Conservation (phyloP, 2,113 vertebrate genomes). For the Gopherus evgoodei region DNA sequence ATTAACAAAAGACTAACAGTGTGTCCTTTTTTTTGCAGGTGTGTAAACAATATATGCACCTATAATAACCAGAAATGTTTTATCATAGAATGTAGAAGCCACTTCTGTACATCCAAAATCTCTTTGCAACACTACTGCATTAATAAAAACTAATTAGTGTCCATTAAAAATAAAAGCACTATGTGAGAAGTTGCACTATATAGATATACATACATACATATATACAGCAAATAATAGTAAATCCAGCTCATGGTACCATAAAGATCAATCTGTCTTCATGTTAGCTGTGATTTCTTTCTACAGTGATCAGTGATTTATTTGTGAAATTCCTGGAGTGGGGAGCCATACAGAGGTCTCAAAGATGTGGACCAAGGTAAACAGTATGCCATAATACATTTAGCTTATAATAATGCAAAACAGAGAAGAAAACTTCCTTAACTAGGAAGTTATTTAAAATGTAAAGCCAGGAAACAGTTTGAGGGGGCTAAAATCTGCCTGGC, state of each 20-base stretch:
- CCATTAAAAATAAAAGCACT: slow-evolving; percentile 7
- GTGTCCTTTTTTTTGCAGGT: slow-evolving; percentile 54
- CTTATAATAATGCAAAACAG: slow-evolving; percentile 51
- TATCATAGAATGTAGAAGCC: slow-evolving; percentile 12
- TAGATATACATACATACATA: background rate
- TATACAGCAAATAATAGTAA: slow-evolving; percentile 11
- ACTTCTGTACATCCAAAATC: slow-evolving; percentile 6
- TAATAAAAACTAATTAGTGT: slow-evolving; percentile 19
- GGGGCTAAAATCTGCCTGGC: background rate
- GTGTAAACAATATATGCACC: slow-evolving; percentile 48
- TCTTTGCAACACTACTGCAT: slow-evolving; percentile 30
- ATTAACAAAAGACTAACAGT: slow-evolving; percentile 70
- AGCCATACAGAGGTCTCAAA: slow-evolving; percentile 53
- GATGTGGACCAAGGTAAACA: slow-evolving; percentile 56
- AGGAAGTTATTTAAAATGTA: background rate
- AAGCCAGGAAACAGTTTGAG: background rate
- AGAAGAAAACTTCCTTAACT: background rate
- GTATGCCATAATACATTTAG: slow-evolving; percentile 71
- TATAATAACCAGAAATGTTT: slow-evolving; percentile 37
- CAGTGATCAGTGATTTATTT: slow-evolving; percentile 46
- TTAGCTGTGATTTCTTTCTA: slow-evolving; percentile 34
- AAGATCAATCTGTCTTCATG: slow-evolving; percentile 46
- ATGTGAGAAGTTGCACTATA: fast-evolving
- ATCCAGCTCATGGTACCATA: slow-evolving; percentile 29
- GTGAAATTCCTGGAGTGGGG: slow-evolving; percentile 46